These are phyloP conservation scores for Eurystomus glaucurus DNA, from an alignment of 2,797 vertebrate genomes.

Conservation along the genomic window DNA sequence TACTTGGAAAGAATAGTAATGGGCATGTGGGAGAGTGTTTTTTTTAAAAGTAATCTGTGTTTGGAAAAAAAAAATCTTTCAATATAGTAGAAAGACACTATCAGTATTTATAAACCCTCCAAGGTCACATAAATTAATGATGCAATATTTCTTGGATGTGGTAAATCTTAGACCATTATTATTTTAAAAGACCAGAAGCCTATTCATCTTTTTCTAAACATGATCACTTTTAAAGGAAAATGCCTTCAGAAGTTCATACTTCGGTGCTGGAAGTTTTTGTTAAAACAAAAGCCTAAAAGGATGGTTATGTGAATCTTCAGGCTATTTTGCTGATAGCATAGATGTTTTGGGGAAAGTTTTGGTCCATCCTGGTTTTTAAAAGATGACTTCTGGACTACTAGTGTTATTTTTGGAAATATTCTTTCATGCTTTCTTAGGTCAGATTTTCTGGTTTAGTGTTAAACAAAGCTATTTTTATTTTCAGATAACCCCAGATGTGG, in stretches of 20 bases:
- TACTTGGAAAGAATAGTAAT: background rate
- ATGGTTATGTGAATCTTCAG: background rate
- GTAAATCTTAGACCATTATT: background rate
- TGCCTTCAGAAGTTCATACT: background rate
- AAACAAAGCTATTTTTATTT: conserved; percentile 16
- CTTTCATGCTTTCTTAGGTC: background rate
- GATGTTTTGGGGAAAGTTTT: background rate
- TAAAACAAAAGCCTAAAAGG: background rate
- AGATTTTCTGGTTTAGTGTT: background rate
- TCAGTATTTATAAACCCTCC: background rate
- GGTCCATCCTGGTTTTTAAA: background rate
- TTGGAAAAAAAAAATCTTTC: background rate
- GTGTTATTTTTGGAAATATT: background rate
- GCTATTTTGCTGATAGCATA: background rate
- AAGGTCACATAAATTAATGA: background rate
- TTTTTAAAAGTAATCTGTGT: background rate
- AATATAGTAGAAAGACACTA: background rate
- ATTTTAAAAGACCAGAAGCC: background rate
- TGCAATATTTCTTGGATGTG: background rate
- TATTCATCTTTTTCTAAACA: background rate
- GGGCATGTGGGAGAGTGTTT: background rate
- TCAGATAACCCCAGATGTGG: conserved; percentile 91
- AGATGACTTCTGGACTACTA: background rate
- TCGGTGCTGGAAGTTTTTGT: background rate
- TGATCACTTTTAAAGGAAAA: background rate